These are phyloP conservation scores for Raja brachyura DNA, from an alignment of 2,113 vertebrate genomes.

Conservation along the genomic window DNA sequence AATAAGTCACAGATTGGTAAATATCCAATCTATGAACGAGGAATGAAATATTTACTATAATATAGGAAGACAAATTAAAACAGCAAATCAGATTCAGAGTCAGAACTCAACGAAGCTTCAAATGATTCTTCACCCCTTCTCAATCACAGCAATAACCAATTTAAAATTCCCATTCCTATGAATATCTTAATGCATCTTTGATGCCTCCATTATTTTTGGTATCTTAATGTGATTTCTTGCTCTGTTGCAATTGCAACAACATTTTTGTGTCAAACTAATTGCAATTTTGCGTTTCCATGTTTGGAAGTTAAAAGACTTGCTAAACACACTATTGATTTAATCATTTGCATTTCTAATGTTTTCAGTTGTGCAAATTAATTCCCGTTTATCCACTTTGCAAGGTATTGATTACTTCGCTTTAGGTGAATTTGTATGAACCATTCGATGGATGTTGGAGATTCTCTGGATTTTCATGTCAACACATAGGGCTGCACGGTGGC, in stretches of 20 bases:
- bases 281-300: background rate
- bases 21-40: background rate
- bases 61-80: background rate
- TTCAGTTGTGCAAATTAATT: background rate
- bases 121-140: background rate
- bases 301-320: background rate
- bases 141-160: no score
- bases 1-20: background rate
- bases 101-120: background rate
- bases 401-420: background rate
- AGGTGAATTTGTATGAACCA: background rate
- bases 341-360: background rate
- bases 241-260: background rate
- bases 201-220: background rate
- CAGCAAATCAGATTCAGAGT: background rate
- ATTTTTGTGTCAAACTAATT: background rate
- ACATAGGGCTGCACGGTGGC: no score
- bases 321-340: background rate
- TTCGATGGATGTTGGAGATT: background rate
- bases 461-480: background rate
- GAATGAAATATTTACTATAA: background rate
- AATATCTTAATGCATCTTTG: background rate
- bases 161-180: background rate
- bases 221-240: background rate
- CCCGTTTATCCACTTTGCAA: background rate